Evolutionary conservation across 1,140 invertebrate genomes (phyloP).

Genomic region (Mercenaria mercenaria): DNA sequence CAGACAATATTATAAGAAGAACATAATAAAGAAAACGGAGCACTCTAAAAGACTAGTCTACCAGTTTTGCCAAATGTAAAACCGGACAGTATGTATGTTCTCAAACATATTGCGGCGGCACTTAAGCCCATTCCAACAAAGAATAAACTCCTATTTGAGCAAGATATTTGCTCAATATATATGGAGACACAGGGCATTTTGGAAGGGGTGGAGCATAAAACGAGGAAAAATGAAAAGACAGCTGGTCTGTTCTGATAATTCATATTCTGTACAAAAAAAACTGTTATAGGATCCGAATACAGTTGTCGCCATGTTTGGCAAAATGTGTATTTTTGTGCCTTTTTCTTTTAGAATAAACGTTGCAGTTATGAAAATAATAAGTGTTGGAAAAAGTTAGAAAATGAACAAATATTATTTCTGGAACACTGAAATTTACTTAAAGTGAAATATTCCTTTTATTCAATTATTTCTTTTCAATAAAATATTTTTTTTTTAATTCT

Average conservation of each 20-base stretch:
- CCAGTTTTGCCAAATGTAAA: slow-evolving; percentile 95
- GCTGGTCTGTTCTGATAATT: not conserved
- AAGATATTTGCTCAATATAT: not conserved
- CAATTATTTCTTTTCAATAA: too few species aligned
- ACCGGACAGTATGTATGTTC: not conserved
- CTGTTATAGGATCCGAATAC: not conserved
- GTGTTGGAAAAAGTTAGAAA: not conserved
- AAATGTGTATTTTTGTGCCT: not conserved
- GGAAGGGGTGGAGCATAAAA: not conserved
- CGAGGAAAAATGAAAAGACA: not conserved
- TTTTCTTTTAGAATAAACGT: not conserved
- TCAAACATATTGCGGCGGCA: not conserved
- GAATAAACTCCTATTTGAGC: not conserved
- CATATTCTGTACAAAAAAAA: not conserved
- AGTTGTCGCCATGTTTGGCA: not conserved
- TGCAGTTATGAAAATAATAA: not conserved
- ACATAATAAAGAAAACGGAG: slow-evolving; percentile 99
- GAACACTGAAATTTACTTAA: too few species aligned
- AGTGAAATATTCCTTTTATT: too few species aligned
- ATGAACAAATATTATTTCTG: too few species aligned
- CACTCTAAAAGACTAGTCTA: slow-evolving; percentile 99
- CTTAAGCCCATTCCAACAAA: not conserved
- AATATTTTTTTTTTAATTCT: too few species aligned
- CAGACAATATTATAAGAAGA: slow-evolving; percentile 99
- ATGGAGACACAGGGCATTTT: not conserved